Evolutionary conservation across 2,113 vertebrate genomes (phyloP).

Genomic region (Rhinolophus sinicus): DNA sequence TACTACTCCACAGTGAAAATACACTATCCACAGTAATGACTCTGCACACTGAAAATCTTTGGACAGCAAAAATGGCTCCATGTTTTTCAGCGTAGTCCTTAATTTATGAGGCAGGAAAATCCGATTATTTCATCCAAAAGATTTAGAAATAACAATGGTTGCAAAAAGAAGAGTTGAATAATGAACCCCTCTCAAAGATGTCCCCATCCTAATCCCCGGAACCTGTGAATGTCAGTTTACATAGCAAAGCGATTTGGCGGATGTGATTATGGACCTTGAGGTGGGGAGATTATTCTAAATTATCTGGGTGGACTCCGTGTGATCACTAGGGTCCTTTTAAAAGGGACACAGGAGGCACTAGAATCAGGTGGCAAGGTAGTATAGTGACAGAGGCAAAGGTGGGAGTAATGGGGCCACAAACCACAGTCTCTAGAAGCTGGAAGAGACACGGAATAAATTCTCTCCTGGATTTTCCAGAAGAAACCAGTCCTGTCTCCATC

Average conservation of each 20-base stretch:
- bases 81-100: not conserved
- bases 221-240: not conserved
- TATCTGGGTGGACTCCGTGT: not conserved
- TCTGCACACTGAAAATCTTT: not conserved
- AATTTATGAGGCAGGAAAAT: not conserved
- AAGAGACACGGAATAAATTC: not conserved
- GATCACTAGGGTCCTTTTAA: not conserved
- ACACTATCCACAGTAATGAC: not conserved
- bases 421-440: not conserved
- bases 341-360: not conserved
- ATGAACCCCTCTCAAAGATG: not conserved
- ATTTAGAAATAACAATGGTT: not conserved
- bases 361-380: not conserved
- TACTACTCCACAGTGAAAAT: not conserved
- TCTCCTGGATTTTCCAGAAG: not conserved
- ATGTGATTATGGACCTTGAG: not conserved
- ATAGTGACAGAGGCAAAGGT: not conserved
- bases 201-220: not conserved
- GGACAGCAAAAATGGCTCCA: not conserved
- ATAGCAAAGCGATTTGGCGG: not conserved
- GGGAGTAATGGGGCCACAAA: not conserved
- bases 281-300: not conserved
- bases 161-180: not conserved
- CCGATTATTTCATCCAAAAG: conserved; percentile 3
- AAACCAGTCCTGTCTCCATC: not conserved